Evolutionary conservation across 2,797 vertebrate genomes (phyloP), one percentile per base, ranked within the genome.

Genomic region (Enteromius thamalakanensis): DNA sequence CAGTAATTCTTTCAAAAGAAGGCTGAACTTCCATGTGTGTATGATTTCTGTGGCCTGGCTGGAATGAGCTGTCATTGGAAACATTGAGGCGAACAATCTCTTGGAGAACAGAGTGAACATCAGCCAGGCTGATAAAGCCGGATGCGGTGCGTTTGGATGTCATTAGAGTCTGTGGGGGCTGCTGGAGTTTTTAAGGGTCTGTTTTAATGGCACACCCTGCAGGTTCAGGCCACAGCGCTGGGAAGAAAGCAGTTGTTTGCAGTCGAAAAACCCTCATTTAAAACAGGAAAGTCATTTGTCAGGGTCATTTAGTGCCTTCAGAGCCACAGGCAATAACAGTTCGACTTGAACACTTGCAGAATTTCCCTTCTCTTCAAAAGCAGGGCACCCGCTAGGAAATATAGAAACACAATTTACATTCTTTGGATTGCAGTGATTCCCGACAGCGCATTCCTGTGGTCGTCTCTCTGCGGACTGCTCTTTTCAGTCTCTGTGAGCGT

Each of bases 361-460:
- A 58, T 83, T 79, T 45, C 51, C 72, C 65, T 89, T 76, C 49
- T 70, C 85, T 89, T 89, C 88, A 87, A 91, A 91, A 90, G 82
- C 69, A 47, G 58, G 76, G 65, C 81, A 74, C 85, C 86, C 90
- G 87, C 77, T 87, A 82, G 85, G 88, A 85, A 85, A 89, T 87
- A 91, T 80, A 87, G 87, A 82, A 89, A 89, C 34, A 74, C 83
- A 87, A 92, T 91, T 90, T 90, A 87, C 91, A 94, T 93, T 92
- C 90, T 90, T 90, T 67, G 89, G 90, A 94, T 92, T 85, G 90
- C 89, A 86, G 86, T 81, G 86, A 92, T 91, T 93, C 91, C 89
- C 92, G 91, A 93, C 92, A 93, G 81, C 29, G 51, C 84, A 94
- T 95, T 95, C 92, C 92, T 94, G 94, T 4, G 92, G 92, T 86